Evolutionary conservation across 2,888 invertebrate genomes (phyloP), one percentile per base, ranked within the genome.

Genomic region (Calameuta idolon): DNA sequence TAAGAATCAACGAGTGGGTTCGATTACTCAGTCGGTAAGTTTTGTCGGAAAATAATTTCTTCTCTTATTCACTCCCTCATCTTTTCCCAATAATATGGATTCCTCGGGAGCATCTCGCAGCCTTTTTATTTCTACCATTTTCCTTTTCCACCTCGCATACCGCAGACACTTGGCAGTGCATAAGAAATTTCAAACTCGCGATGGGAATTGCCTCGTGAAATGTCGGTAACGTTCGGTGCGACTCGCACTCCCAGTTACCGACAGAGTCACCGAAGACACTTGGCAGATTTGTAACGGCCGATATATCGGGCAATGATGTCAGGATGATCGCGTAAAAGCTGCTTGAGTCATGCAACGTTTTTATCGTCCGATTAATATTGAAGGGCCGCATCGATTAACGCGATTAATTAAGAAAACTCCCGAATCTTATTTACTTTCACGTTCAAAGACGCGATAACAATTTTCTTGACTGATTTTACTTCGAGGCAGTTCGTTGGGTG

Each of bases 401-500:
- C 0, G 23, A 55, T 23, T 55, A 2, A 55, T 55, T 23, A 5
- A 55, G 9, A 1, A 23, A 55, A 15, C 0, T 1, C 0, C 15
- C 4, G 40, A 40, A 15, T 40, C 1, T 40, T 40, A 40, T 40
- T 40, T 40, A 55, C 23, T 55, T 23, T 9, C 5, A 0, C 55
- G 9, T 23, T 2, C 23, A 0, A 23, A 55, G 23, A 23, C 23
- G 55, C 5, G 5, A 9, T 23, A 55, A 2, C 2, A 9, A 9
- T 15, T 55, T 23, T 23, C 9, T 23, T 5, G 15, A 5, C 23
- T 9, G 23, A 55, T 23, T 2, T 15, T 9, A 23, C 9, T 9
- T 23, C 15, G 9, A 9, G 9, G 2, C 2, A 9, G 9, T 23
- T 23, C 9, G 0, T 23, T 23, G 0, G 55, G 9, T 2, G 5